phyloP scores from a whole-genome alignment of 2,888 invertebrate genomes.

The Marronus borbonicus region DNA sequence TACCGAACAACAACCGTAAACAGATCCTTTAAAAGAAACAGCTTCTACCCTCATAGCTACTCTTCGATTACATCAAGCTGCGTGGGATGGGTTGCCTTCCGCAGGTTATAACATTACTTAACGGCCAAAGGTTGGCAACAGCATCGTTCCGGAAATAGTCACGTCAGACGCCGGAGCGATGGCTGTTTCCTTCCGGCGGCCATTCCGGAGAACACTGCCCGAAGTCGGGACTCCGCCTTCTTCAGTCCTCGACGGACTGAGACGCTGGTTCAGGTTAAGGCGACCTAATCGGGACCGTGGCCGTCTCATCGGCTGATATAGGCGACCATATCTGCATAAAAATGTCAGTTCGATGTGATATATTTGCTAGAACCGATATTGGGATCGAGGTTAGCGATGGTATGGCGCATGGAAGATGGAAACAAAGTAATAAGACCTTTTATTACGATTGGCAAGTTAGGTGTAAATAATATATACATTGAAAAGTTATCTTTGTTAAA shows the following conservation, averaged over 20 bases:
- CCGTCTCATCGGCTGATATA: slow-evolving; percentile 38
- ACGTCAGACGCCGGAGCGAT: slow-evolving; percentile 63
- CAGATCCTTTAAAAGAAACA: too few relatives aligned
- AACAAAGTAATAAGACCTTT: neutral
- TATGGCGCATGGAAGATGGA: neutral
- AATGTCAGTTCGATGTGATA: slow-evolving; percentile 26
- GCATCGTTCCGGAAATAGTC: slow-evolving; percentile 60
- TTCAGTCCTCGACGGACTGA: slow-evolving; percentile 3
- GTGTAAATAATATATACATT: too few relatives aligned
- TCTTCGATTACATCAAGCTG: neutral
- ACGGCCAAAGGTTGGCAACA: slow-evolving; percentile 55
- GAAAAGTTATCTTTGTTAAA: too few relatives aligned
- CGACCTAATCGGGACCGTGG: slow-evolving; percentile 45
- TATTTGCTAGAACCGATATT: slow-evolving; percentile 1
- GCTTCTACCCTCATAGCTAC: neutral
- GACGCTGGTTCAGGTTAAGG: slow-evolving; percentile 43
- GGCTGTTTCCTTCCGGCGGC: slow-evolving; percentile 64
- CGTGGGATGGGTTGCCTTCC: slow-evolving; percentile 16
- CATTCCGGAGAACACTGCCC: slow-evolving; percentile 56
- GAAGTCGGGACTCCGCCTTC: slow-evolving; percentile 28
- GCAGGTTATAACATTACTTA: slow-evolving; percentile 62
- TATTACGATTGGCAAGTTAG: neutral
- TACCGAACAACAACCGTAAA: too few relatives aligned
- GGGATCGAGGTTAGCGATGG: neutral
- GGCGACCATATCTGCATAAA: slow-evolving; percentile 36